phyloP scores from a whole-genome alignment of 2,113 vertebrate genomes.

The Fregata magnificens region DNA sequence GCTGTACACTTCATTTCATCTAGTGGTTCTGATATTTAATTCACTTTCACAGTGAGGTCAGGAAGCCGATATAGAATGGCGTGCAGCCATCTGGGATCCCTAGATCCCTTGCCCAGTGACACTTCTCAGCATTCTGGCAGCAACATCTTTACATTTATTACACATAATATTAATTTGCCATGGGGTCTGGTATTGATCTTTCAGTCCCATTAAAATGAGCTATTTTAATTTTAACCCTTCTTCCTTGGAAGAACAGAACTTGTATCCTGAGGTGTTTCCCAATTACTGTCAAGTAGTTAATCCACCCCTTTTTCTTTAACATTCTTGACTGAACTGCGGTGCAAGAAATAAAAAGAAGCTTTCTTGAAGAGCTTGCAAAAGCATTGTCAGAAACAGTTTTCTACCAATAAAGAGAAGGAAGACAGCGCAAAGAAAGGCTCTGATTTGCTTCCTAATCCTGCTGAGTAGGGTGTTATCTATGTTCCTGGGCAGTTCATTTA shows the following conservation, averaged over 20 bases:
- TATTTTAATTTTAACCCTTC: slow-evolving; percentile 3
- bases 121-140: background rate
- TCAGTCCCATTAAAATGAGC: background rate
- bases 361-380: background rate
- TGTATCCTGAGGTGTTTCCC: background rate
- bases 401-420: background rate
- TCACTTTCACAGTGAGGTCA: background rate
- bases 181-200: background rate
- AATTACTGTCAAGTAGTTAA: background rate
- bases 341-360: background rate
- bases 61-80: background rate
- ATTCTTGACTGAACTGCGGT: background rate
- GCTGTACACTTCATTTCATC: background rate
- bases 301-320: background rate
- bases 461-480: background rate
- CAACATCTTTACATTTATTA: background rate
- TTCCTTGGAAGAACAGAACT: background rate
- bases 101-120: background rate
- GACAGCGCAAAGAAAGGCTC: background rate
- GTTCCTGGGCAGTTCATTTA: background rate
- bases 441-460: background rate
- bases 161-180: background rate
- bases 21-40: background rate
- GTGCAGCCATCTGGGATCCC: background rate
- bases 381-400: background rate